Conservation (phyloP, 2,888 invertebrate species). For the Orthonychiurus folsomi region DNA sequence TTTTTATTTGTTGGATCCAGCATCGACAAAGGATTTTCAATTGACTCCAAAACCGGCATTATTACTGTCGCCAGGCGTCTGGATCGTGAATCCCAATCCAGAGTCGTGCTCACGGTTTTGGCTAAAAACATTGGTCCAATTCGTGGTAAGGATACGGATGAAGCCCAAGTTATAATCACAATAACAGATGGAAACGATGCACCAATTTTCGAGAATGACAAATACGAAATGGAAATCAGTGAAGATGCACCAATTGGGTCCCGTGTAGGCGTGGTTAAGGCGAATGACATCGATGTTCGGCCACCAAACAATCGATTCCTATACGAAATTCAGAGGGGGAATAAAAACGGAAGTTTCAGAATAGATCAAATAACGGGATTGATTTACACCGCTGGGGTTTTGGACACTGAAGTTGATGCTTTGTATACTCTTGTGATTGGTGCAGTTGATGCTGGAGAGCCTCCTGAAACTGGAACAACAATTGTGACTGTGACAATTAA, state of each 20-base stretch:
- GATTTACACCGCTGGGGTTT: constrained; percentile 57
- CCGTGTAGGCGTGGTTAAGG: constrained; percentile 66
- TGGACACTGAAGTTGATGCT: constrained; percentile 73
- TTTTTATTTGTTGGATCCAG: constrained; percentile 70
- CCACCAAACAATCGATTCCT: constrained; percentile 86
- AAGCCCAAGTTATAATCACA: constrained; percentile 84
- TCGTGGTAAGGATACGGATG: constrained; percentile 87
- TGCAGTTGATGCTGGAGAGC: constrained; percentile 78
- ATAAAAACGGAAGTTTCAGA: constrained; percentile 71
- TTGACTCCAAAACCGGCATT: constrained; percentile 67
- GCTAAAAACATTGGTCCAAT: constrained; percentile 93
- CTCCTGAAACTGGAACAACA: constrained; percentile 79
- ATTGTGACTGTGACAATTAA: constrained; percentile 69
- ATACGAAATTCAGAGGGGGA: constrained; percentile 78
- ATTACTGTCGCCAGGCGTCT: constrained; percentile 69
- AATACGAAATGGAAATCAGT: constrained; percentile 68
- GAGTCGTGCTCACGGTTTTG: constrained; percentile 80
- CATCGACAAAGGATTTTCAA: constrained; percentile 59
- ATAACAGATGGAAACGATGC: constrained; percentile 95
- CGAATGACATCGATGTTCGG: constrained; percentile 81
- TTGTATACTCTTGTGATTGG: constrained; percentile 69
- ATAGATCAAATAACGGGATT: constrained; percentile 78
- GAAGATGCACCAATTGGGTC: constrained; percentile 71
- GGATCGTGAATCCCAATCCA: constrained; percentile 56
- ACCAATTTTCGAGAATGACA: constrained; percentile 72